Evolutionary conservation across 2,888 invertebrate species (phyloP).

Genomic region (Aplocera efformata): DNA sequence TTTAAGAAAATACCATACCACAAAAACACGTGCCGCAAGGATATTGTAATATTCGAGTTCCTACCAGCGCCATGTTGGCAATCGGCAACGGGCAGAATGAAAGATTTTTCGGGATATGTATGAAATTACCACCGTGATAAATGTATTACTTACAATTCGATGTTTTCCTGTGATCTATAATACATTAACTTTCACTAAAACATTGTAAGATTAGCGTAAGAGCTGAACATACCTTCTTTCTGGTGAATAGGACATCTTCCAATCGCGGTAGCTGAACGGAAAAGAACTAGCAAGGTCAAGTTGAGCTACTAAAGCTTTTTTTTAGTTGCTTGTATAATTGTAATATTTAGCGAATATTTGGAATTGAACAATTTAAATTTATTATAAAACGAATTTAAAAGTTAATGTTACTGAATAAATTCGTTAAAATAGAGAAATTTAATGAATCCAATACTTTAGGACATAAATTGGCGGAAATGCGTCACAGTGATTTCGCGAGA

Average conservation of each 20-base stretch:
- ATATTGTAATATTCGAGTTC: constrained; percentile 58
- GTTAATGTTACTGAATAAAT: constrained; percentile 28
- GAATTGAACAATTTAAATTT: constrained; percentile 38
- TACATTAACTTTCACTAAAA: constrained; percentile 39
- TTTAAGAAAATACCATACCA: constrained; percentile 5
- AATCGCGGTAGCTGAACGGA: constrained; percentile 88
- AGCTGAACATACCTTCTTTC: constrained; percentile 88
- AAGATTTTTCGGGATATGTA: constrained; percentile 42
- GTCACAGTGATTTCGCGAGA: constrained; percentile 38
- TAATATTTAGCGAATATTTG: constrained; percentile 12
- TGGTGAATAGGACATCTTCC: constrained; percentile 90
- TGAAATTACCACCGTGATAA: constrained; percentile 22
- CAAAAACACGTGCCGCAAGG: constrained; percentile 69
- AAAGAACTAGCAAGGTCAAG: constrained; percentile 83
- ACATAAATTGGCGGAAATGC: constrained; percentile 65
- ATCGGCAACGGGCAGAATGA: constrained; percentile 66
- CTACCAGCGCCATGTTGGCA: constrained; percentile 80
- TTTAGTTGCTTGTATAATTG: constrained; percentile 36
- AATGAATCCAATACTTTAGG: constrained; percentile 49
- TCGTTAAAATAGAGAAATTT: constrained; percentile 37
- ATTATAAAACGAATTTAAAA: constrained; percentile 49
- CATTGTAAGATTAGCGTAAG: constrained; percentile 43
- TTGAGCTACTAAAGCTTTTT: constrained; percentile 74
- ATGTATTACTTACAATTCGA: constrained; percentile 12
- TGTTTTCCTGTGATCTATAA: constrained; percentile 17